These are phyloP conservation scores for Leptothorax acervorum DNA, from an alignment of 2,888 invertebrate genomes.

Conservation along the genomic window DNA sequence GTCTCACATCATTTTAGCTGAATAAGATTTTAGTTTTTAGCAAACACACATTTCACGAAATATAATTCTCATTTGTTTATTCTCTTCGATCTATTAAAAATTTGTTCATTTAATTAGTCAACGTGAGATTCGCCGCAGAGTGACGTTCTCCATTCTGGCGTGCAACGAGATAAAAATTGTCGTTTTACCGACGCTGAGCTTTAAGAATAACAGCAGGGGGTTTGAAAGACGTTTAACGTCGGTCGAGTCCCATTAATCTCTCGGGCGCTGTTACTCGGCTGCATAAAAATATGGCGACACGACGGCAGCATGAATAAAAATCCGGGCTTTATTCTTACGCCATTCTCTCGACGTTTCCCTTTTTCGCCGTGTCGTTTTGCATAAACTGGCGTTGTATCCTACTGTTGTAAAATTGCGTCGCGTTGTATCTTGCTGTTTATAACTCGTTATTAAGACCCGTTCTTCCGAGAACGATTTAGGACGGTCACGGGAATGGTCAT, in stretches of 20 bases:
- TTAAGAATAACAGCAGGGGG: constrained; percentile 47
- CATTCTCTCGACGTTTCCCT: constrained; percentile 34
- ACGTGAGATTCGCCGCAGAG: neutral
- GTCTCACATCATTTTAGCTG: neutral
- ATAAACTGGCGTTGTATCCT: constrained; percentile 29
- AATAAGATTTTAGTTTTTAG: neutral
- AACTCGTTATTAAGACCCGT: constrained; percentile 42
- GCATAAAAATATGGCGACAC: constrained; percentile 55
- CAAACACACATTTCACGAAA: neutral
- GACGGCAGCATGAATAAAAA: constrained; percentile 55
- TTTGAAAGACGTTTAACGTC: constrained; percentile 53
- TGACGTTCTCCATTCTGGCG: constrained; percentile 16
- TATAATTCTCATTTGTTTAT: neutral
- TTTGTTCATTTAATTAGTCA: neutral
- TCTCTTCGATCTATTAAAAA: neutral
- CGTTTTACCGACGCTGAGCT: constrained; percentile 32
- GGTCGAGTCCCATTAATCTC: constrained; percentile 51
- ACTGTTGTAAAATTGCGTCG: constrained; percentile 15
- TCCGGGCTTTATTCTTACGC: constrained; percentile 45
- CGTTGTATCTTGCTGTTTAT: constrained; percentile 28
- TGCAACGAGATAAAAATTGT: constrained; percentile 48
- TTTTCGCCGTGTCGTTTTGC: constrained; percentile 35
- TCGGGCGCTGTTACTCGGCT: constrained; percentile 32
- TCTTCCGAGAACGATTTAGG: constrained; percentile 10
- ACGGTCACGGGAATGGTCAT: constrained; percentile 17